A percentile compares a stretch with the other conserved stretches of the same genome.
Evolutionary conservation across 2,113 vertebrate species (phyloP).

Genomic region (Engystomops pustulosus): DNA sequence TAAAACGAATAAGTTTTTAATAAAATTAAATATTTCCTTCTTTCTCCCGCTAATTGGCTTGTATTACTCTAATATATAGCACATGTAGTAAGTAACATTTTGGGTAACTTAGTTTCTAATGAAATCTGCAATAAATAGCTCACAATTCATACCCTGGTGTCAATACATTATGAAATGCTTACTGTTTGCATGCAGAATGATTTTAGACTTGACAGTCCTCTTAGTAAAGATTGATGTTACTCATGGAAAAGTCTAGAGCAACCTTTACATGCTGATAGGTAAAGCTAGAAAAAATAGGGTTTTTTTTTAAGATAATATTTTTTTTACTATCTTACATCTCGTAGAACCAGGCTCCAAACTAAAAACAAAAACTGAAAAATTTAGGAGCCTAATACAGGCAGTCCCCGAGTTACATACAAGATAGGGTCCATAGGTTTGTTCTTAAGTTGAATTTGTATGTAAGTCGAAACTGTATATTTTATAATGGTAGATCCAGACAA

Average conservation of each 20-base stretch:
- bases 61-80: not conserved
- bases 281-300: not conserved
- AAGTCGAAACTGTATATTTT: too few relatives aligned
- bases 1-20: not conserved
- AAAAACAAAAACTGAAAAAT: too few relatives aligned
- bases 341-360: too few relatives aligned
- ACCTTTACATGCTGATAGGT: not conserved
- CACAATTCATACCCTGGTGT: not conserved
- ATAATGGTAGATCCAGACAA: too few relatives aligned
- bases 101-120: constrained; percentile 5
- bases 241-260: constrained; percentile 23
- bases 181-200: not conserved
- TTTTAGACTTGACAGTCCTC: not conserved
- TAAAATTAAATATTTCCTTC: not conserved
- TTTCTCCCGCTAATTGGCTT: not conserved
- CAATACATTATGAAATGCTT: constrained; percentile 11
- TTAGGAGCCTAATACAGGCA: too few relatives aligned
- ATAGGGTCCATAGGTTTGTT: too few relatives aligned
- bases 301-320: not conserved
- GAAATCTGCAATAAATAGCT: not conserved
- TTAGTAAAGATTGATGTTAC: constrained; percentile 19
- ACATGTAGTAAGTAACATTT: not conserved
- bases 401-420: too few relatives aligned
- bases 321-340: not conserved
- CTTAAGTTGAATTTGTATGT: too few relatives aligned